Conservation (phyloP, 2,113 vertebrate species). For the Panthera leo region DNA sequence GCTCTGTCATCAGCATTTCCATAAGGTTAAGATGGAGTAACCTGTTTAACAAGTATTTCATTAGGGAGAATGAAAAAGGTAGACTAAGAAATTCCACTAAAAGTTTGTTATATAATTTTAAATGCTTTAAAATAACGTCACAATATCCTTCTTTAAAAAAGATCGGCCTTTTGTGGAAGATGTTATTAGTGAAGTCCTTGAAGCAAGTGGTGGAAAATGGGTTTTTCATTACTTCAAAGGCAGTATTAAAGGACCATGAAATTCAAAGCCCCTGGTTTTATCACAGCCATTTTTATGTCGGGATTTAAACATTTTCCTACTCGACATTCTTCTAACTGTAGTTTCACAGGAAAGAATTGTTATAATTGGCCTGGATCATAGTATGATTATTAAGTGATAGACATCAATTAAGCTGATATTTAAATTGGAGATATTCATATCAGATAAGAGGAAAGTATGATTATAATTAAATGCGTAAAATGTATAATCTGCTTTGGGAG, state of each 20-base stretch:
- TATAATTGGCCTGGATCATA: slow-evolving; percentile 67
- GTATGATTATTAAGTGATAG: slow-evolving; percentile 70
- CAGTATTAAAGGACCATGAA: slow-evolving; percentile 82
- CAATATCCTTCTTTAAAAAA: slow-evolving; percentile 74
- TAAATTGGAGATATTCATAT: slow-evolving; percentile 59
- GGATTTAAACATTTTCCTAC: slow-evolving; percentile 78
- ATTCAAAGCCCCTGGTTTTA: slow-evolving; percentile 84
- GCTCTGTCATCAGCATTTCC: slow-evolving; percentile 24
- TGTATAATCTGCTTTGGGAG: slow-evolving; percentile 60
- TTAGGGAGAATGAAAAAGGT: slow-evolving; percentile 67
- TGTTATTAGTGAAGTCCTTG: slow-evolving; percentile 81
- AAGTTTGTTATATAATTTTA: slow-evolving; percentile 75
- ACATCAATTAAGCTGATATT: slow-evolving; percentile 71
- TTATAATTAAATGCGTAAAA: slow-evolving; percentile 69
- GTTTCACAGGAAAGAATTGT: slow-evolving; percentile 69
- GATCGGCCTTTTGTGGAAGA: slow-evolving; percentile 79
- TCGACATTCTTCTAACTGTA: slow-evolving; percentile 59
- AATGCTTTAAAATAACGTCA: slow-evolving; percentile 80
- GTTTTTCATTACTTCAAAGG: slow-evolving; percentile 83
- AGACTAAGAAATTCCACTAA: slow-evolving; percentile 60
- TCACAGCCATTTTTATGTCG: slow-evolving; percentile 78
- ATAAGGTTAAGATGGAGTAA: slow-evolving; percentile 49
- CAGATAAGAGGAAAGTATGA: slow-evolving; percentile 64
- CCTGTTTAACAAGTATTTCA: slow-evolving; percentile 60
- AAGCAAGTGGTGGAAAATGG: slow-evolving; percentile 84